Base-by-base conservation (phyloP, 2,113 vertebrate species). In the Vireo altiloquus region DNA sequence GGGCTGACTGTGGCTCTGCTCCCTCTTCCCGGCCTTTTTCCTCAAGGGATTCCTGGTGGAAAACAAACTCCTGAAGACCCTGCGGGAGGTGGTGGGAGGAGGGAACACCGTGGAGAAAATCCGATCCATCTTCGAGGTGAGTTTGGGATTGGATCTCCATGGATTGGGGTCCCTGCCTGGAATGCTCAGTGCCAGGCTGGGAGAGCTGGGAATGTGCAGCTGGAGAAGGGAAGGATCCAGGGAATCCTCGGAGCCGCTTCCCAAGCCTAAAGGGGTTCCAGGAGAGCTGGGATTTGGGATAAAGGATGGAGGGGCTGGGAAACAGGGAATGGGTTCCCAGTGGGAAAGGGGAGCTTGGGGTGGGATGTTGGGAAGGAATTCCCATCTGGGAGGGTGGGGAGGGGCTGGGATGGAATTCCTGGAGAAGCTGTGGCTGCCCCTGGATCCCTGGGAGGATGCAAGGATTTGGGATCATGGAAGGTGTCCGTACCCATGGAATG, bases 111-210 rank as follows among this genome's bases (percentile, higher is more conserved):
- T 33, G n/a, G 6, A 1, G 78, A 30, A 47, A 28, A 10, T 81
- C n/a, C 78, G 13, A 2, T 5, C 27, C 63, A 5, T 81, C 63
- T 9, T 81, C 2, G 40, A 81, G 63, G 78, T 68, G 52, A 33
- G 52, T 1, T 1, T 5, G 63, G 78, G 63, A 13, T 33, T 1
- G 77, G 63, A 56, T 46, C 27, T 13, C 16, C 33, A 0, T 1
- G 40, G 6, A 8, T 16, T 8, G 40, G 31, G 50, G 1, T n/a
- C 44, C 40, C 63, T 15, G 3, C 40, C 21, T 3, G 61, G 77
- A 64, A 79, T 35, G 15, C 39, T 54, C 33, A 5, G 49, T 22
- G 2, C 7, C 13, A 0, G 47, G 23, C 10, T 0, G 8, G 4
- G 30, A 39, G 37, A 14, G 33, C 25, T 6, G 77, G 77, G 60